Percentiles rank a stretch among this genome's conserved stretches.
Conservation (phyloP, 2,113 vertebrate genomes). For the Ardeotis arabs region DNA sequence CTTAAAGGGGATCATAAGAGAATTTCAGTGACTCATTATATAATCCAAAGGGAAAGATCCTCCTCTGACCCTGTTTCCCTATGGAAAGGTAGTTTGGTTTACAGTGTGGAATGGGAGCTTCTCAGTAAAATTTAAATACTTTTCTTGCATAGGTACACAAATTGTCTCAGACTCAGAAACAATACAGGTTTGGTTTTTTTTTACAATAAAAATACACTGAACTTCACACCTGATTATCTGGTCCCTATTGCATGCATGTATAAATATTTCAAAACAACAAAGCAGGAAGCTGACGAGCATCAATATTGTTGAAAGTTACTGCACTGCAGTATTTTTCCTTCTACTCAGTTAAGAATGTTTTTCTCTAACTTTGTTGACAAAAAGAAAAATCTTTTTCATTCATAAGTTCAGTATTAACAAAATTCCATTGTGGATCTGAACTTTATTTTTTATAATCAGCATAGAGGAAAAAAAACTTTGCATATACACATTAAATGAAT, state of each 20-base stretch:
- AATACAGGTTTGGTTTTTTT: background rate
- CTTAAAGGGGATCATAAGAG: background rate
- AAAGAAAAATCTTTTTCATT: constrained; percentile 46
- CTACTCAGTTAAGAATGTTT: constrained; percentile 54
- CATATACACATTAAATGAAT: background rate
- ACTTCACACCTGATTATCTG: background rate
- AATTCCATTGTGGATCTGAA: background rate
- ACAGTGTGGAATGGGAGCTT: background rate
- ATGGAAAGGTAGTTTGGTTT: background rate
- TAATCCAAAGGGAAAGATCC: background rate
- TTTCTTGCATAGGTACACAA: background rate
- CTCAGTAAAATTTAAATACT: background rate
- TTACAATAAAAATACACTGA: background rate
- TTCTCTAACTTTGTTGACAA: constrained; percentile 37
- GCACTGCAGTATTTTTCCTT: constrained; percentile 29
- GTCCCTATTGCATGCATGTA: background rate
- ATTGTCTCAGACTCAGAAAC: background rate
- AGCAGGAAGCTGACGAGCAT: constrained; percentile 3
- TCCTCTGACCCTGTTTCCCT: background rate
- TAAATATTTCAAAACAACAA: background rate
- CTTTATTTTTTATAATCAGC: background rate
- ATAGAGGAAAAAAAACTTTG: constrained; percentile 34
- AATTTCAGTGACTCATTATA: background rate
- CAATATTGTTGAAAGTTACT: constrained; percentile 48
- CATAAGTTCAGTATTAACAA: constrained; percentile 46